These are phyloP conservation scores for Coilia nasus DNA, from an alignment of 2,797 vertebrate genomes.

Conservation along the genomic window DNA sequence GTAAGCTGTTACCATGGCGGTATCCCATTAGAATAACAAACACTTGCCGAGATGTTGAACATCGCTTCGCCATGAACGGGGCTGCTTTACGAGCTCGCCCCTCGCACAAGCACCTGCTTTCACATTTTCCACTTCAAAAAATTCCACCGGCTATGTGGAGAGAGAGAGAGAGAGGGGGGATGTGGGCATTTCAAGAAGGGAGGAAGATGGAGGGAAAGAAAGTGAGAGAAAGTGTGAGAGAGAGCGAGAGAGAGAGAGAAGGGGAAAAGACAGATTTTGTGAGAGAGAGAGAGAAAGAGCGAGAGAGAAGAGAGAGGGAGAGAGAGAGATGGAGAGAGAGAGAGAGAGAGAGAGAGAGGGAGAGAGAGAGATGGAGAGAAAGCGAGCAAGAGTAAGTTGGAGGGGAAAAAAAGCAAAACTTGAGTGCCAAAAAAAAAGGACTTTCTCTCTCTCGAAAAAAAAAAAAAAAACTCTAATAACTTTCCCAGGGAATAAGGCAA, in stretches of 20 bases:
- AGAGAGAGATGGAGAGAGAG: background rate
- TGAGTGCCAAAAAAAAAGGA: slow-evolving; percentile 61
- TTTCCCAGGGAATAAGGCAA: slow-evolving; percentile 73
- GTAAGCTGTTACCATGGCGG: slow-evolving; percentile 76
- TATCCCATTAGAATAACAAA: slow-evolving; percentile 80
- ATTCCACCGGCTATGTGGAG: slow-evolving; percentile 59
- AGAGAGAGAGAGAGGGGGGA: slow-evolving; percentile 11
- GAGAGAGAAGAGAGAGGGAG: background rate
- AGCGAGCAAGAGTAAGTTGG: slow-evolving; percentile 70
- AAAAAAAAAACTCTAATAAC: slow-evolving; percentile 62
- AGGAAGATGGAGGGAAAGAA: background rate
- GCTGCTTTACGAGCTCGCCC: slow-evolving; percentile 56
- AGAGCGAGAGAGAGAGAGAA: background rate
- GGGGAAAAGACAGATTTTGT: no score
- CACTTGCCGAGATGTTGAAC: slow-evolving; percentile 79
- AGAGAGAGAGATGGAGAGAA: slow-evolving; percentile 47
- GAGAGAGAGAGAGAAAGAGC: slow-evolving; percentile 58
- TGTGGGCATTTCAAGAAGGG: slow-evolving; percentile 51
- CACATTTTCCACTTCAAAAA: slow-evolving; percentile 75
- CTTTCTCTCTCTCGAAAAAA: slow-evolving; percentile 61
- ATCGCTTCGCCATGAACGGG: slow-evolving; percentile 73
- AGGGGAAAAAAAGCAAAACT: slow-evolving; percentile 58
- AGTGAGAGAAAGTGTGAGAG: background rate
- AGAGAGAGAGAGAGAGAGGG: background rate
- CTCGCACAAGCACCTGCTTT: slow-evolving; percentile 74